A percentile compares a stretch with the other conserved stretches of the same genome.
phyloP scores from a whole-genome alignment of 2,797 vertebrate species.

The Artibeus lituratus region DNA sequence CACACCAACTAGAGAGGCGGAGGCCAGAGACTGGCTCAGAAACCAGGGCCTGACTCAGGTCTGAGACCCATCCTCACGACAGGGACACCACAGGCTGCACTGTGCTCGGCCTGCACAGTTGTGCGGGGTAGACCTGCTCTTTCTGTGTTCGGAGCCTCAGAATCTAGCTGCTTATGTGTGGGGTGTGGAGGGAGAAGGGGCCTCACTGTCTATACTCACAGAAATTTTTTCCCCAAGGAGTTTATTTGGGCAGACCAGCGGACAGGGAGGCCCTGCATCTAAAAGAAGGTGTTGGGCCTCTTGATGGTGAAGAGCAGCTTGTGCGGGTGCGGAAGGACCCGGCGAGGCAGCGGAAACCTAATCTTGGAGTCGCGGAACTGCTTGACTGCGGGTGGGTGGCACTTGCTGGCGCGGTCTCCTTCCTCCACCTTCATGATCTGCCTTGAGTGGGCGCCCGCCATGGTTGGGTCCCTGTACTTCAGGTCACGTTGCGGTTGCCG shows the following conservation, averaged over 20 bases:
- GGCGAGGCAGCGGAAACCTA: slow-evolving; percentile 96
- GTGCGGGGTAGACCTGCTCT: neutral
- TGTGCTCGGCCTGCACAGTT: neutral
- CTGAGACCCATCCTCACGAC: neutral
- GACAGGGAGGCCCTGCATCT: slow-evolving; percentile 41
- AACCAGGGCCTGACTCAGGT: neutral
- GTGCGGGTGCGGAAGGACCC: slow-evolving; percentile 95
- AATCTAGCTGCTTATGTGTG: neutral
- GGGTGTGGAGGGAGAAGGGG: neutral
- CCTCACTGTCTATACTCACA: neutral
- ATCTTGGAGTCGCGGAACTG: slow-evolving; percentile 89
- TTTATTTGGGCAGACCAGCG: slow-evolving; percentile 8
- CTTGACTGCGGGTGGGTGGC: slow-evolving; percentile 90
- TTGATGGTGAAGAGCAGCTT: slow-evolving; percentile 99
- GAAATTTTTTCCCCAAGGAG: neutral
- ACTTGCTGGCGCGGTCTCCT: slow-evolving; percentile 92
- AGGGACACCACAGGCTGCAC: neutral
- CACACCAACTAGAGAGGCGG: neutral
- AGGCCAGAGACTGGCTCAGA: neutral
- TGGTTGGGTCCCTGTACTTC: slow-evolving; percentile 96
- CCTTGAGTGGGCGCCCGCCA: slow-evolving; percentile 94
- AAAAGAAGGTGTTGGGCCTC: slow-evolving; percentile 98
- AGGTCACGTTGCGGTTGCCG: slow-evolving; percentile 98
- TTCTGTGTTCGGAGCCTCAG: neutral
- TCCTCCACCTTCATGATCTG: slow-evolving; percentile 97